phyloP scores from a whole-genome alignment of 2,888 invertebrate species.

The Dasysyrphus albostriatus region DNA sequence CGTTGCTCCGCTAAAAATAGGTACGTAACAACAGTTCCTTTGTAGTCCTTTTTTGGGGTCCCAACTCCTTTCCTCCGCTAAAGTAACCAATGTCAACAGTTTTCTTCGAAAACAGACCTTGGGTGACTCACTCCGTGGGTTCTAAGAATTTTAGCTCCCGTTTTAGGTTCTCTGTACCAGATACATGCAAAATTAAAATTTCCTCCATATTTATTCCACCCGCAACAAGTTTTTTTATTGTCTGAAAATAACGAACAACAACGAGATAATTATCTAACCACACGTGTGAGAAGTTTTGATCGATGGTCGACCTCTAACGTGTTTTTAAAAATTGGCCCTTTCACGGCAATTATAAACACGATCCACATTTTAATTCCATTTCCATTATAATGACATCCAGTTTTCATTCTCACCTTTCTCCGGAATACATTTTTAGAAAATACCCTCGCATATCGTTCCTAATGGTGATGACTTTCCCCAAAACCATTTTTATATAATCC shows the following conservation, averaged over 20 bases:
- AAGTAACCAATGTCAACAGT: too few relatives aligned
- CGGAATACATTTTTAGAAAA: neutral
- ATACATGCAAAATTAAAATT: too few relatives aligned
- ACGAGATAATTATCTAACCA: neutral
- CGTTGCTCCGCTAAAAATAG: too few relatives aligned
- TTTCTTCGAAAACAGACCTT: too few relatives aligned
- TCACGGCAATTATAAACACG: conserved; percentile 40
- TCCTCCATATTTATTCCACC: too few relatives aligned
- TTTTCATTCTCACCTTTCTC: neutral
- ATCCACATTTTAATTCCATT: conserved; percentile 32
- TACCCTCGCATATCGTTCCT: neutral
- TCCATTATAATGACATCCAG: conserved; percentile 40
- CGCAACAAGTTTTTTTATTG: neutral
- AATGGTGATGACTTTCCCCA: conserved; percentile 7
- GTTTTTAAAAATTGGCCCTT: conserved; percentile 15
- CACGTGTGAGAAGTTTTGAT: conserved; percentile 7
- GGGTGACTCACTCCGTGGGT: too few relatives aligned
- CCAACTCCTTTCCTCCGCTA: too few relatives aligned
- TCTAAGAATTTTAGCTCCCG: too few relatives aligned
- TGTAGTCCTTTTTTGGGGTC: too few relatives aligned
- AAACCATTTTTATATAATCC: conserved; percentile 54
- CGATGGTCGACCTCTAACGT: conserved; percentile 28
- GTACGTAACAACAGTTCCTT: too few relatives aligned
- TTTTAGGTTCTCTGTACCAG: too few relatives aligned
- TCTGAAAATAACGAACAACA: neutral